Conservation (phyloP, 2,888 invertebrate species). For the Eulithis testata region DNA sequence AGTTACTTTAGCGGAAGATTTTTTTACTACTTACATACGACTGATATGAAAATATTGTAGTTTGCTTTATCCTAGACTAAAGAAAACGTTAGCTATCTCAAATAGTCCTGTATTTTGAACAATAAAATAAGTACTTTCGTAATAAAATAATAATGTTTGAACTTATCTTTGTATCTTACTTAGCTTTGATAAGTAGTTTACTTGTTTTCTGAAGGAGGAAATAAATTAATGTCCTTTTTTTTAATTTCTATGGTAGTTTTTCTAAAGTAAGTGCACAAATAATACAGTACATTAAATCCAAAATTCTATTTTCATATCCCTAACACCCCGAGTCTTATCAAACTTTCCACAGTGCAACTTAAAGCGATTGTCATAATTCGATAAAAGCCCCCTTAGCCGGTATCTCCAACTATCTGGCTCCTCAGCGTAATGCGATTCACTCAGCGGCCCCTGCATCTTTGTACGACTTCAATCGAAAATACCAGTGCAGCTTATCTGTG, state of each 20-base stretch:
- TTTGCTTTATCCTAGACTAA: too few relatives aligned
- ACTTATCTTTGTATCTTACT: too few relatives aligned
- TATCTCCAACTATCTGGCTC: conserved; percentile 6
- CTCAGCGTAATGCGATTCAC: conserved; percentile 23
- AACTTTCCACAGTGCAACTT: conserved; percentile 15
- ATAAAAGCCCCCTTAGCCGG: conserved; percentile 7
- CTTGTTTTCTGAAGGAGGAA: too few relatives aligned
- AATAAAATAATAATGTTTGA: too few relatives aligned
- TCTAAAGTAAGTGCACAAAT: too few relatives aligned
- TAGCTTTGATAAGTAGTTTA: too few relatives aligned
- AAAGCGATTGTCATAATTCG: conserved; percentile 17
- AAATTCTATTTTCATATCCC: neutral
- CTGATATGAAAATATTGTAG: neutral
- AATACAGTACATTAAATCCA: too few relatives aligned
- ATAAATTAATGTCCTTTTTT: too few relatives aligned
- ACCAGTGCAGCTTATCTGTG: neutral
- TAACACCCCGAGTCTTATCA: conserved; percentile 8
- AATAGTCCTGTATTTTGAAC: too few relatives aligned
- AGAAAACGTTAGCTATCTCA: too few relatives aligned
- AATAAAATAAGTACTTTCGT: too few relatives aligned
- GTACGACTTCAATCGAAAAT: conserved; percentile 13
- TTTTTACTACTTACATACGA: neutral
- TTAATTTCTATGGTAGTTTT: too few relatives aligned
- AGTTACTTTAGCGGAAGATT: neutral
- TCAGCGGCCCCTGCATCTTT: conserved; percentile 27